Conservation (phyloP, 1,140 invertebrate genomes). For the Pseudomyrmex concolor region DNA sequence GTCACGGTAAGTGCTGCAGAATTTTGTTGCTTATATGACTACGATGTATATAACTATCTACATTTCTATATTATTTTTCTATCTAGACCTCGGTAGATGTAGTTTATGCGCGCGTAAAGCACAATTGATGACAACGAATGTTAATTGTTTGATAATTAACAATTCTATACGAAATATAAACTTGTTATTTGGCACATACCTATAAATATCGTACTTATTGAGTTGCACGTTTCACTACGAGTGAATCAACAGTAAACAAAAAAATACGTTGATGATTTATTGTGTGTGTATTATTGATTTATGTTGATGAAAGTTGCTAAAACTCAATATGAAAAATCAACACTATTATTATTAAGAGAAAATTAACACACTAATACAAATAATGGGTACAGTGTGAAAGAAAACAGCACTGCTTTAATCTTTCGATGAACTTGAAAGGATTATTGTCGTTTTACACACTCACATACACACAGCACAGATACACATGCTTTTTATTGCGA, state of each 20-base stretch:
- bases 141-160: neutral
- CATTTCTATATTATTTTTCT: neutral
- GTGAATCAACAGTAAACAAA: too few relatives aligned
- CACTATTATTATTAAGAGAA: neutral
- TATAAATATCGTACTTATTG: neutral
- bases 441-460: conserved; percentile 8
- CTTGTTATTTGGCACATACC: conserved; percentile 17
- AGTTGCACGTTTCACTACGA: neutral
- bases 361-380: conserved; percentile 35
- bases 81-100: conserved; percentile 2
- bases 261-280: too few relatives aligned
- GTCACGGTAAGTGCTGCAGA: conserved; percentile 56
- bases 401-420: conserved; percentile 8
- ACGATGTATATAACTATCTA: conserved; percentile 6
- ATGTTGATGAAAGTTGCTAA: neutral
- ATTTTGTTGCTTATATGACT: conserved; percentile 31
- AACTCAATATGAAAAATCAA: neutral
- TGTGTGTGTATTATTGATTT: too few relatives aligned
- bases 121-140: conserved; percentile 25
- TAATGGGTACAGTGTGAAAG: neutral
- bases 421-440: neutral
- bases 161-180: conserved; percentile 8
- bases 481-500: neutral
- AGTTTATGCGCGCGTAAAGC: conserved; percentile 50
- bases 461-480: neutral